These are phyloP conservation scores for Champsocephalus gunnari DNA, from an alignment of 2,797 vertebrate genomes.

Conservation along the genomic window DNA sequence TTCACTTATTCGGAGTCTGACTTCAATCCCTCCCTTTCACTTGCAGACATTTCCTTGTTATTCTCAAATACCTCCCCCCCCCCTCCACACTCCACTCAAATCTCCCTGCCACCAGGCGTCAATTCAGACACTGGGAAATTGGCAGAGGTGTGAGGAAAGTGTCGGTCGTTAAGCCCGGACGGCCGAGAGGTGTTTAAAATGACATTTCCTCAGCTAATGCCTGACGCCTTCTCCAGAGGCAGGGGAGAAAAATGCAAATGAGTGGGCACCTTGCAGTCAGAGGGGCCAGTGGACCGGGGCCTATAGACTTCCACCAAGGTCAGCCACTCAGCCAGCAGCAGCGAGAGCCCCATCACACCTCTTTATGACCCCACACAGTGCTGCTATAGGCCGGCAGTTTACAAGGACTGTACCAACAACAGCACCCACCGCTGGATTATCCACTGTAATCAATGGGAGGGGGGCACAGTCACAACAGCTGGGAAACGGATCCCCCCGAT, in stretches of 20 bases:
- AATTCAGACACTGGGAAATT: constrained; percentile 78
- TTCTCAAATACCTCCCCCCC: constrained; percentile 33
- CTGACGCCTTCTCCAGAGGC: constrained; percentile 62
- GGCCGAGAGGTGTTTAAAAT: constrained; percentile 77
- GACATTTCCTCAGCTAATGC: constrained; percentile 76
- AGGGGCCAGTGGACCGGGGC: constrained; percentile 47
- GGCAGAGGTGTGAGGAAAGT: constrained; percentile 77
- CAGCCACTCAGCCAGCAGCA: constrained; percentile 65
- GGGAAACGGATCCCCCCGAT: constrained; percentile 5
- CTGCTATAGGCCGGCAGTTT: constrained; percentile 10
- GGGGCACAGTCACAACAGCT: constrained; percentile 53
- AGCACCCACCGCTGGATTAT: constrained; percentile 35
- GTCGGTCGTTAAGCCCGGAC: constrained; percentile 62
- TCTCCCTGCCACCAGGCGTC: constrained; percentile 59
- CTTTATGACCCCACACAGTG: constrained; percentile 33
- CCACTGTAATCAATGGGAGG: constrained; percentile 29
- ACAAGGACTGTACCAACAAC: constrained; percentile 19
- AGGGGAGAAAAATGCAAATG: constrained; percentile 60
- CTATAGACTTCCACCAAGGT: constrained; percentile 69
- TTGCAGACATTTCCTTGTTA: constrained; percentile 61
- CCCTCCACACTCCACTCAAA: constrained; percentile 17
- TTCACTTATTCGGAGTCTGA: no score
- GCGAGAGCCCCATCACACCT: constrained; percentile 44
- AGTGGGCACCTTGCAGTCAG: constrained; percentile 32
- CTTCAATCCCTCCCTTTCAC: constrained; percentile 19